These are phyloP conservation scores for Leptinotarsa lineolata DNA, from an alignment of 1,140 invertebrate species.

Conservation along the genomic window DNA sequence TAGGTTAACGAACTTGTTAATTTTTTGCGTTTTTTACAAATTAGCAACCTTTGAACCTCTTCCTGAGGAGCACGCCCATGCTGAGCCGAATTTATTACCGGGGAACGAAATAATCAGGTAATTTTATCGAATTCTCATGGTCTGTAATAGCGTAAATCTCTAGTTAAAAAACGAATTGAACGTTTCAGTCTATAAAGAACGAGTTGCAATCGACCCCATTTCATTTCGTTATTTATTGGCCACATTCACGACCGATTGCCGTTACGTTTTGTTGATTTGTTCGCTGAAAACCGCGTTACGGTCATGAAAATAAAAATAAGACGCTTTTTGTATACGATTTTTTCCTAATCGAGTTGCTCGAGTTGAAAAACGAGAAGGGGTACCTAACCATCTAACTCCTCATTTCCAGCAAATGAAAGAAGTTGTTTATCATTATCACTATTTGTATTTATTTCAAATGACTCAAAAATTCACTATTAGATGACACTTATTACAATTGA, in stretches of 20 bases:
- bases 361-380: not conserved
- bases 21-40: not conserved
- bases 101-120: not conserved
- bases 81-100: not conserved
- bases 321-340: too few relatives aligned
- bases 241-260: not conserved
- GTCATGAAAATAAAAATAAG: not conserved
- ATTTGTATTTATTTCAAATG: too few relatives aligned
- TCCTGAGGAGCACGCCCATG: not conserved
- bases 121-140: slow-evolving; percentile 6
- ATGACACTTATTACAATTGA: too few relatives aligned
- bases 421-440: too few relatives aligned
- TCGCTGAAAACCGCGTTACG: not conserved
- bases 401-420: too few relatives aligned
- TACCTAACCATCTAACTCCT: not conserved
- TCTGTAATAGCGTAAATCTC: slow-evolving; percentile 1
- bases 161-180: not conserved
- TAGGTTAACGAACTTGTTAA: not conserved
- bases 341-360: not conserved
- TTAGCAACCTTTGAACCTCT: not conserved
- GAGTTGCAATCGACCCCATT: not conserved
- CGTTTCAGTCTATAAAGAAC: slow-evolving; percentile 6
- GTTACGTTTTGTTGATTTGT: not conserved
- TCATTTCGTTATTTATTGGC: slow-evolving; percentile 4
- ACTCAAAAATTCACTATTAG: too few relatives aligned